Conservation (phyloP, 2,113 vertebrate species). For the Phalacrocorax aristotelis region DNA sequence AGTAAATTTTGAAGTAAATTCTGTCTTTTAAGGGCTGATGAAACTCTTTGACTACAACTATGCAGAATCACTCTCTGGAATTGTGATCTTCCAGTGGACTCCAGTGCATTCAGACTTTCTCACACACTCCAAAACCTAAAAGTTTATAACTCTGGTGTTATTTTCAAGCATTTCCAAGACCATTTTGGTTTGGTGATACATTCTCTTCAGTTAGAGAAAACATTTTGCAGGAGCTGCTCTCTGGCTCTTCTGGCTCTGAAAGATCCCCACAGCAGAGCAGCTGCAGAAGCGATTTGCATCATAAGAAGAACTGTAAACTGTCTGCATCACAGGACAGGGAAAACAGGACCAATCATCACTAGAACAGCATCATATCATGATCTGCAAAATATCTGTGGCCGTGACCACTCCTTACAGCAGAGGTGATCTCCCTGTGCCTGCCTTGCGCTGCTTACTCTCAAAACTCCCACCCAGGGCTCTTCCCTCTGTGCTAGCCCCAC, state of each 20-base stretch:
- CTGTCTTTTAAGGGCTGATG: neutral
- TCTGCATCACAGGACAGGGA: neutral
- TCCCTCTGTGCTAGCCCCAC: neutral
- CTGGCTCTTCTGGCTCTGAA: neutral
- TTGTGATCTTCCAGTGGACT: neutral
- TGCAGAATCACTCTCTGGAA: neutral
- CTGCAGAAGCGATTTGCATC: constrained; percentile 26
- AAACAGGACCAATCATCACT: neutral
- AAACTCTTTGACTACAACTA: neutral
- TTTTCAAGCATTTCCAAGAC: neutral
- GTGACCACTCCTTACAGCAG: neutral
- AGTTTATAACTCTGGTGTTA: neutral
- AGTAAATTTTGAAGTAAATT: neutral
- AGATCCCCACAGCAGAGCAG: neutral
- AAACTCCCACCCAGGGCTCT: neutral
- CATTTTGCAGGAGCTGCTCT: neutral
- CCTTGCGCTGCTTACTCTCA: neutral
- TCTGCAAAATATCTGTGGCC: neutral
- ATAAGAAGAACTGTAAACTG: neutral
- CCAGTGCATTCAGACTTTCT: neutral
- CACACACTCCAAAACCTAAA: neutral
- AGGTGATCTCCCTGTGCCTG: neutral
- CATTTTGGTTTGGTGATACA: neutral
- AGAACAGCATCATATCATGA: neutral
- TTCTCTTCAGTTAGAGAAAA: constrained; percentile 11